phyloP scores from a whole-genome alignment of 2,888 invertebrate genomes.

The Diachrysia chrysitis region DNA sequence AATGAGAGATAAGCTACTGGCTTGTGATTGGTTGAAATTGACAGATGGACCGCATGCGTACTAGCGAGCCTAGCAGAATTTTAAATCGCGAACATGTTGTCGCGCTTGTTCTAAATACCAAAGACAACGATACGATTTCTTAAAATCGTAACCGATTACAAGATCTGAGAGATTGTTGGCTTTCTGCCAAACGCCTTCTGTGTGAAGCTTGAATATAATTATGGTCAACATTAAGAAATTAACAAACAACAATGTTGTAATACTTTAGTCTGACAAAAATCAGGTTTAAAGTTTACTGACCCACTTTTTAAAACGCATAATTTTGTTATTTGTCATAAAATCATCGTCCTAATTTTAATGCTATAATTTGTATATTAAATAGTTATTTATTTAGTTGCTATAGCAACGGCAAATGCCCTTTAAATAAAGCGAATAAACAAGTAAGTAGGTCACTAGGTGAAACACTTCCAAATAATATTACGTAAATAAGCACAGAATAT shows the following conservation, averaged over 20 bases:
- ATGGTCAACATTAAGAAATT: constrained; percentile 12
- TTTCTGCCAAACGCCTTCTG: constrained; percentile 29
- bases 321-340: background rate
- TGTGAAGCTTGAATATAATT: constrained; percentile 15
- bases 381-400: background rate
- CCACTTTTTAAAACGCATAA: constrained; percentile 4
- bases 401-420: background rate
- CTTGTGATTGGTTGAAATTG: no score
- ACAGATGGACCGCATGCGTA: no score
- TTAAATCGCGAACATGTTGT: no score
- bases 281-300: background rate
- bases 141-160: background rate
- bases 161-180: constrained; percentile 41
- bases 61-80: no score
- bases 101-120: constrained; percentile 31
- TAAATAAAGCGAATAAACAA: constrained; percentile 3
- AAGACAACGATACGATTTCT: constrained; percentile 48
- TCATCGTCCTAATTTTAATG: no score
- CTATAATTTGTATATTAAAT: no score
- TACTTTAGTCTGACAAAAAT: background rate
- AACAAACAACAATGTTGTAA: constrained; percentile 6
- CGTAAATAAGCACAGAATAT: constrained; percentile 20
- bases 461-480: constrained; percentile 13
- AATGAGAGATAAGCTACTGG: no score
- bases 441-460: constrained; percentile 5